These are phyloP conservation scores for Leptobrachium leishanense DNA, from an alignment of 2,113 vertebrate genomes.

Conservation along the genomic window DNA sequence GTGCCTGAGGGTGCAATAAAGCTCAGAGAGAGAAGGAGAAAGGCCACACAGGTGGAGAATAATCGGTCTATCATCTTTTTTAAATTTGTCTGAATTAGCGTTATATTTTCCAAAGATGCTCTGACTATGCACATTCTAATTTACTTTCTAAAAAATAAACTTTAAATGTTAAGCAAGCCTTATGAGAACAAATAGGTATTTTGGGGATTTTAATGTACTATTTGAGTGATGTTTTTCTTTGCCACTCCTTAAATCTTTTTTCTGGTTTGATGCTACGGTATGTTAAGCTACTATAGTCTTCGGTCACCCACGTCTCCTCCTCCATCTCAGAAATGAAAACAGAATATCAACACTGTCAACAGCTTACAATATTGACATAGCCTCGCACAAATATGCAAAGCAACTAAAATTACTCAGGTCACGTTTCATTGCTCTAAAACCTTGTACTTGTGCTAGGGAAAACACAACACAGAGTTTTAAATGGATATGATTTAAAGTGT, in stretches of 20 bases:
- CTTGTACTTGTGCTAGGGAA: slow-evolving; percentile 7
- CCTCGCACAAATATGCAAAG: slow-evolving; percentile 13
- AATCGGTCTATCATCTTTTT: too few relatives aligned
- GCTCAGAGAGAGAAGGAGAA: too few relatives aligned
- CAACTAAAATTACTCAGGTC: slow-evolving; percentile 33
- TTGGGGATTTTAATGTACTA: too few relatives aligned
- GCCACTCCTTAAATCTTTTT: not conserved
- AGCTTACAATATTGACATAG: slow-evolving; percentile 28
- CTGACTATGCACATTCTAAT: too few relatives aligned
- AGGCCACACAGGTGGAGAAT: too few relatives aligned
- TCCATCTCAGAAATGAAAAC: slow-evolving; percentile 3
- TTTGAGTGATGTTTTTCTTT: too few relatives aligned
- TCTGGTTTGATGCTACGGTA: not conserved
- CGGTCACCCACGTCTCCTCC: not conserved
- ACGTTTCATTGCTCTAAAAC: slow-evolving; percentile 25
- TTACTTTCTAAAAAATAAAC: too few relatives aligned
- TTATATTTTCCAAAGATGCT: too few relatives aligned
- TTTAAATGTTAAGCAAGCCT: too few relatives aligned
- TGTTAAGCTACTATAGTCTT: slow-evolving; percentile 12
- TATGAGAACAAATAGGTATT: too few relatives aligned
- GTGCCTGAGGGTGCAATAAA: too few relatives aligned
- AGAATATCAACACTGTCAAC: slow-evolving; percentile 28
- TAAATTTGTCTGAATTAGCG: too few relatives aligned
- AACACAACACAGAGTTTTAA: slow-evolving; percentile 12
- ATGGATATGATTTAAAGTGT: slow-evolving; percentile 19